These are phyloP conservation scores for Agonopterix arenella DNA, from an alignment of 2,888 invertebrate species.

Conservation along the genomic window DNA sequence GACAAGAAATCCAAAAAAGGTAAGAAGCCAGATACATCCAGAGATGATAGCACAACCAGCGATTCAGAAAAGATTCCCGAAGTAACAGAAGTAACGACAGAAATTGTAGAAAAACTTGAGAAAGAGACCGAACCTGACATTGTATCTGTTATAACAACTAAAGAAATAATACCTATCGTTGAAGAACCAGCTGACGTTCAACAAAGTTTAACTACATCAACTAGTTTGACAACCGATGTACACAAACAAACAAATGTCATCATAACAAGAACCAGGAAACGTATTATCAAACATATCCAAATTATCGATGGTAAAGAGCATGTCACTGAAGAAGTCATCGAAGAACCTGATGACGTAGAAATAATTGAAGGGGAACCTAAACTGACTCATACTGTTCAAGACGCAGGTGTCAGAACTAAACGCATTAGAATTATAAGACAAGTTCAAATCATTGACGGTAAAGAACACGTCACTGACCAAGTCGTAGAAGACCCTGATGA, in stretches of 20 bases:
- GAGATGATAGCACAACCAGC: not conserved
- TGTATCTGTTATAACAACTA: conserved; percentile 3
- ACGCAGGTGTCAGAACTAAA: conserved; percentile 29
- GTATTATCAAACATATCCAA: conserved; percentile 86
- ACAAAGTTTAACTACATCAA: conserved; percentile 9
- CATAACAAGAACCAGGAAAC: conserved; percentile 82
- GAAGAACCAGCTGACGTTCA: conserved; percentile 1
- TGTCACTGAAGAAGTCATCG: conserved; percentile 88
- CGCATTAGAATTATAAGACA: conserved; percentile 53
- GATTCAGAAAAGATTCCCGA: not conserved
- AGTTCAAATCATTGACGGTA: conserved; percentile 84
- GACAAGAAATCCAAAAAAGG: conserved; percentile 6
- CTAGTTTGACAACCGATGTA: conserved; percentile 11
- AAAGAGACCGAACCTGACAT: no score
- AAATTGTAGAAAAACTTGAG: no score
- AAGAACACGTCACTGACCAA: conserved; percentile 86
- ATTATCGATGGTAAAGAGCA: conserved; percentile 90
- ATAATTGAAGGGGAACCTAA: conserved; percentile 79
- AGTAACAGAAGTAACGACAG: no score
- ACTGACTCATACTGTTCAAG: conserved; percentile 36
- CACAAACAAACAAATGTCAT: conserved; percentile 2
- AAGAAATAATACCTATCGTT: conserved; percentile 10
- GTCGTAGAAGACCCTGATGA: conserved; percentile 74
- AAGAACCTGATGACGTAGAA: conserved; percentile 89
- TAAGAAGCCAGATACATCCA: not conserved